These are phyloP conservation scores for Danaus chrysippus DNA, from an alignment of 2,888 invertebrate species.

Conservation along the genomic window DNA sequence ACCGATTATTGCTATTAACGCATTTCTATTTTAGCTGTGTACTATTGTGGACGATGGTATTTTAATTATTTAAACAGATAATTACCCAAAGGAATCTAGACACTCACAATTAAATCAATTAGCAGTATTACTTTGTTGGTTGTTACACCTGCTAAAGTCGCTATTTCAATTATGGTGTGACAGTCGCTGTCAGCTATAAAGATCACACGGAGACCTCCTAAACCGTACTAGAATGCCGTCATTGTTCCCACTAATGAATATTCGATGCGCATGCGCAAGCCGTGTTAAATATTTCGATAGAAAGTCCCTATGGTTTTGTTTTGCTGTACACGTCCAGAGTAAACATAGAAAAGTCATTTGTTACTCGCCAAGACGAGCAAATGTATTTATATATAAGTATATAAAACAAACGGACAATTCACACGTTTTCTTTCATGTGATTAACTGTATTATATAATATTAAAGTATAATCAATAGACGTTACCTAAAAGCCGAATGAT, in stretches of 20 bases:
- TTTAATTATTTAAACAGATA: too few species aligned
- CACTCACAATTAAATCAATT: too few species aligned
- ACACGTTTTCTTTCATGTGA: too few species aligned
- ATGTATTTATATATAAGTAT: neutral
- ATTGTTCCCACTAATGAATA: slow-evolving; percentile 62
- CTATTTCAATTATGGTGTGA: slow-evolving; percentile 12
- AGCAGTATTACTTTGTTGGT: too few species aligned
- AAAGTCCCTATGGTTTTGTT: slow-evolving; percentile 59
- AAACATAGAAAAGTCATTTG: slow-evolving; percentile 23
- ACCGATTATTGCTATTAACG: too few species aligned
- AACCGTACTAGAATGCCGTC: slow-evolving; percentile 49
- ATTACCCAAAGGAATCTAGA: too few species aligned
- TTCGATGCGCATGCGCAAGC: slow-evolving; percentile 56
- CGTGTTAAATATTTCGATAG: slow-evolving; percentile 70
- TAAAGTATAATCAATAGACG: too few species aligned
- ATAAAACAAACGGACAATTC: neutral
- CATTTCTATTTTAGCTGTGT: too few species aligned
- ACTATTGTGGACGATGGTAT: too few species aligned
- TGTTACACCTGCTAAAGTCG: neutral
- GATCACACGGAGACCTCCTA: slow-evolving; percentile 48
- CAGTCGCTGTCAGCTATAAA: slow-evolving; percentile 22
- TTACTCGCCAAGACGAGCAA: slow-evolving; percentile 24
- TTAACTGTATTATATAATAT: too few species aligned
- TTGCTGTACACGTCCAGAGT: slow-evolving; percentile 27
- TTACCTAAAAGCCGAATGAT: too few species aligned